These are phyloP conservation scores for Columbina picui DNA, from an alignment of 2,113 vertebrate genomes.

Conservation along the genomic window DNA sequence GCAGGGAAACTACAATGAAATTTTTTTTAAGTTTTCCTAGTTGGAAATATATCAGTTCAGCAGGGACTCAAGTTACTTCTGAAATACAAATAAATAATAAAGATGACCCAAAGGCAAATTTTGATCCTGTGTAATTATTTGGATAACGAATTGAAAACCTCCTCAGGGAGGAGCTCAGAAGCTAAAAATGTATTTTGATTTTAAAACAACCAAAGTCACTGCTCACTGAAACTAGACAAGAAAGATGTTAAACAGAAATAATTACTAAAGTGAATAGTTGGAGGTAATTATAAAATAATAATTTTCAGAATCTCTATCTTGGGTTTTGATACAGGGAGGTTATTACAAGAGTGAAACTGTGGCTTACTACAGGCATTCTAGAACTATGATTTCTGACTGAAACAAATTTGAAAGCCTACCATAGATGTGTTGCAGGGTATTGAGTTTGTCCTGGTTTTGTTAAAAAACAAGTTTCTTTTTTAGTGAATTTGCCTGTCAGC, in stretches of 20 bases:
- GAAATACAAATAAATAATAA: background rate
- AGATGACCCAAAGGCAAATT: background rate
- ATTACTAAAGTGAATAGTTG: background rate
- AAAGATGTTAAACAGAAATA: background rate
- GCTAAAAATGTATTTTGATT: background rate
- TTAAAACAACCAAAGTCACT: background rate
- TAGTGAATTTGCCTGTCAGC: no score
- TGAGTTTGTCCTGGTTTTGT: no score
- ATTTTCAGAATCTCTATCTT: background rate
- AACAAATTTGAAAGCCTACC: background rate
- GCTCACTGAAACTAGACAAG: background rate
- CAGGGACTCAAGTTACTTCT: background rate
- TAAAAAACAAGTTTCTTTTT: no score
- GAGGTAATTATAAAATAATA: background rate
- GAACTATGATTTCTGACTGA: background rate
- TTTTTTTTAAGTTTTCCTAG: background rate
- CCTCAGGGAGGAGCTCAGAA: background rate
- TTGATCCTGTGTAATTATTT: background rate
- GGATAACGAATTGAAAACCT: background rate
- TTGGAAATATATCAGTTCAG: fast-evolving
- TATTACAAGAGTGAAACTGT: background rate
- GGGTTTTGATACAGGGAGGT: background rate
- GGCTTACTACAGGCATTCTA: background rate
- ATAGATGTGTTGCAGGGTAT: fast-evolving
- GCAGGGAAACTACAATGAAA: background rate